phyloP scores from a whole-genome alignment of 2,888 invertebrate species.

The Toxonevra muliebris region DNA sequence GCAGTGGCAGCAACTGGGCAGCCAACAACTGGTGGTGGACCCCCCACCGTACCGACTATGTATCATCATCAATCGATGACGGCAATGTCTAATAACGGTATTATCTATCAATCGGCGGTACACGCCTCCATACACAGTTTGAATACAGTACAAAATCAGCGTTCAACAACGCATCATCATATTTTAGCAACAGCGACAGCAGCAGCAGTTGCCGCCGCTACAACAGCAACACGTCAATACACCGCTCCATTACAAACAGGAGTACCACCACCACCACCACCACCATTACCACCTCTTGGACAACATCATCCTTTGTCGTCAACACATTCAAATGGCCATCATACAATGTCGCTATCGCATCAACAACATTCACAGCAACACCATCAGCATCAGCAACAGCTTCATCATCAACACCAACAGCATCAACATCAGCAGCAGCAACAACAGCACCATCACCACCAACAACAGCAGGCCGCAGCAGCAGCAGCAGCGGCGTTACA shows the following conservation, averaged over 20 bases:
- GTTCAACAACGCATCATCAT: conserved; percentile 60
- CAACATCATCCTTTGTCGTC: conserved; percentile 41
- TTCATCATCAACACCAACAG: conserved; percentile 30
- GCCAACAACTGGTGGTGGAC: conserved; percentile 49
- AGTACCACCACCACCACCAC: conserved; percentile 39
- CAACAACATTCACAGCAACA: conserved; percentile 43
- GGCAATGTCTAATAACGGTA: conserved; percentile 63
- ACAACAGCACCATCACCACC: conserved; percentile 37
- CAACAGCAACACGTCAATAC: conserved; percentile 46
- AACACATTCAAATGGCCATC: conserved; percentile 1
- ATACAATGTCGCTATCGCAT: conserved; percentile 33
- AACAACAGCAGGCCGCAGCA: conserved; percentile 28
- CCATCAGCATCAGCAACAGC: conserved; percentile 36
- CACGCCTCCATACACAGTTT: conserved; percentile 64
- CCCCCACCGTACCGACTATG: conserved; percentile 56
- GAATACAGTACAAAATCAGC: conserved; percentile 61
- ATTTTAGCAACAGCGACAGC: conserved; percentile 60
- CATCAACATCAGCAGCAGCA: conserved; percentile 38
- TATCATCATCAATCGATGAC: conserved; percentile 63
- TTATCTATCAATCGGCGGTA: conserved; percentile 65
- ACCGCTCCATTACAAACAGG: conserved; percentile 38
- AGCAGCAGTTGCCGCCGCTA: conserved; percentile 50
- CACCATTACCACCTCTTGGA: conserved; percentile 21
- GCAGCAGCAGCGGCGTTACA: conserved; percentile 34
- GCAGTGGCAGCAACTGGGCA: conserved; percentile 40